These are phyloP conservation scores for Drosophila nigricruria DNA, from an alignment of 2,888 invertebrate species.

Conservation along the genomic window DNA sequence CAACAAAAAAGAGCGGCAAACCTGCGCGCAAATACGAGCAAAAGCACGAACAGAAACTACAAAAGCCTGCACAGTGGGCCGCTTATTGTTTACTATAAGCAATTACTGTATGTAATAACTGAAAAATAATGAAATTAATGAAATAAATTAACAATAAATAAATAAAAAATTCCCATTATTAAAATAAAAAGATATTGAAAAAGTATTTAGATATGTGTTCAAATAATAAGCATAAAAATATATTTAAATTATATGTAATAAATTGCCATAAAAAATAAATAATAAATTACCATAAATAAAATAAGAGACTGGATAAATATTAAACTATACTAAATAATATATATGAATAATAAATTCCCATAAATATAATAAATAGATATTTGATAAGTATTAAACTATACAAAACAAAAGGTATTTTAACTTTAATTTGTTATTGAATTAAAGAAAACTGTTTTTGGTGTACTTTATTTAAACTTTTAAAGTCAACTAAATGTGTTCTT, in stretches of 20 bases:
- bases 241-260: background rate
- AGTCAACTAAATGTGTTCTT: background rate
- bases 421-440: background rate
- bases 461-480: background rate
- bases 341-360: background rate
- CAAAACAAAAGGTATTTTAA: background rate
- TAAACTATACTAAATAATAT: background rate
- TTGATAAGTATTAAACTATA: background rate
- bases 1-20: slow-evolving; percentile 74
- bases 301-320: background rate
- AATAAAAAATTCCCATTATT: no score
- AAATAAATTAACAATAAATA: no score
- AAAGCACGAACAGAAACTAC: slow-evolving; percentile 49
- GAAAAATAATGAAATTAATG: no score
- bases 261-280: background rate
- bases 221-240: no score
- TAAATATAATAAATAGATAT: background rate
- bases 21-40: slow-evolving; percentile 64
- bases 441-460: no score
- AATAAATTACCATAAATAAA: background rate
- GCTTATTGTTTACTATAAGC: background rate
- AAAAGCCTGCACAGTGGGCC: slow-evolving; percentile 26
- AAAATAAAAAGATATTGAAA: no score
- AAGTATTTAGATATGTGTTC: no score
- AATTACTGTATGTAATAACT: no score